Evolutionary conservation across 64 coral and sea anemone species (phyloP).

Genomic region (Orbicella faveolata): DNA sequence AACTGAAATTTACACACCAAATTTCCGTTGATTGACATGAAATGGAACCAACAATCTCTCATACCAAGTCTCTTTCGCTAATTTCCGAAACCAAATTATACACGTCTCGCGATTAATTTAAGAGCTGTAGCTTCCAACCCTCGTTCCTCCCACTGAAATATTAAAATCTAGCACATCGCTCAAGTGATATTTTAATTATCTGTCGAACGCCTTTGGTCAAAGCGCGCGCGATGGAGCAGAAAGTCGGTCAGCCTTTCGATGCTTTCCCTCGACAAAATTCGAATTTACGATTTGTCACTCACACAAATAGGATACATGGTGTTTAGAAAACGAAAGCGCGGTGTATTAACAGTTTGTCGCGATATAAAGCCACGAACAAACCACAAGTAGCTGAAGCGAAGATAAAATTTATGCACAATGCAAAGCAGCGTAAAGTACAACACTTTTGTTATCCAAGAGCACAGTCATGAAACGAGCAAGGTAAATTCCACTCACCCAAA

Average conservation of each 20-base stretch:
- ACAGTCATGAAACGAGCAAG: background rate
- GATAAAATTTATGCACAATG: background rate
- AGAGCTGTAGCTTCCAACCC: background rate
- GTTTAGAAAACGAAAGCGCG: background rate
- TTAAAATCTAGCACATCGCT: background rate
- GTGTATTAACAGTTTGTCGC: background rate
- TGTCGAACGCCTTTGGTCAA: too few species aligned
- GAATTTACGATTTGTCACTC: too few species aligned
- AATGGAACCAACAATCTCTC: background rate
- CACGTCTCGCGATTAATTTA: background rate
- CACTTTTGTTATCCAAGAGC: background rate
- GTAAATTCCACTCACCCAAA: constrained; percentile 74
- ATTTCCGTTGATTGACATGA: background rate
- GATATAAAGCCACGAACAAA: background rate
- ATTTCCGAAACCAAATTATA: background rate
- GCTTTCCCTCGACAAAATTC: too few species aligned
- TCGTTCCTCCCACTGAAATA: background rate
- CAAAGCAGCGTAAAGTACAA: background rate
- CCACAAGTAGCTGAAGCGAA: background rate
- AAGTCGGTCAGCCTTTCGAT: too few species aligned
- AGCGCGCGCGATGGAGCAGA: too few species aligned
- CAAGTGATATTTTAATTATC: too few species aligned
- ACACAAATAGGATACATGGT: background rate
- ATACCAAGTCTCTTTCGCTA: background rate
- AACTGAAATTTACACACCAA: background rate